Conservation (phyloP, 2,888 invertebrate species). For the Eulithis testata region DNA sequence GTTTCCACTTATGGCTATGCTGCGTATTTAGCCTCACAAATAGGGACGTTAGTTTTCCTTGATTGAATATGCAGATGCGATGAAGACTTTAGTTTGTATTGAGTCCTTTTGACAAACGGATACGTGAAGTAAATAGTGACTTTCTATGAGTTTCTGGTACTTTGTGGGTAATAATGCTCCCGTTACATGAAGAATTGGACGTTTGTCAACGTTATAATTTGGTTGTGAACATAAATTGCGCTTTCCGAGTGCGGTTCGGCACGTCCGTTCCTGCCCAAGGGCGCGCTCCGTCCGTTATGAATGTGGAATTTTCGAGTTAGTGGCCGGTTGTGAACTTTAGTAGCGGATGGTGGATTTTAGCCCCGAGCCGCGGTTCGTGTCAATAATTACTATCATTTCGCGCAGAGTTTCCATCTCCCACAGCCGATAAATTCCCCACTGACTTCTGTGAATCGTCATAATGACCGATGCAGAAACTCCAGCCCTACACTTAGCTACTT, state of each 20-base stretch:
- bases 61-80: slow-evolving; percentile 37
- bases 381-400: slow-evolving; percentile 82
- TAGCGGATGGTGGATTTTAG: slow-evolving; percentile 62
- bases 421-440: slow-evolving; percentile 69
- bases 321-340: slow-evolving; percentile 73
- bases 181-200: slow-evolving; percentile 46
- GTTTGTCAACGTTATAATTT: slow-evolving; percentile 59
- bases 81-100: slow-evolving; percentile 30
- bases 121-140: slow-evolving; percentile 23
- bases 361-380: slow-evolving; percentile 73
- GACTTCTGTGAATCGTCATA: slow-evolving; percentile 78
- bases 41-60: slow-evolving; percentile 38
- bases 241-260: slow-evolving; percentile 56
- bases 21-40: slow-evolving; percentile 43
- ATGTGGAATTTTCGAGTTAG: slow-evolving; percentile 80
- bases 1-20: slow-evolving; percentile 63
- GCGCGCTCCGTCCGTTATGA: slow-evolving; percentile 73
- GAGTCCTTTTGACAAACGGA: not conserved
- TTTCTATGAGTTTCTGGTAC: slow-evolving; percentile 26
- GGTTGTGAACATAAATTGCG: slow-evolving; percentile 60
- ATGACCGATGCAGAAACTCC: slow-evolving; percentile 67
- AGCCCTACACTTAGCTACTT: slow-evolving; percentile 63
- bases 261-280: slow-evolving; percentile 64
- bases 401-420: slow-evolving; percentile 69
- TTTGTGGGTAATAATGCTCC: slow-evolving; percentile 28